Conservation (phyloP, 2,113 vertebrate species). For the Triplophysa dalaica region DNA sequence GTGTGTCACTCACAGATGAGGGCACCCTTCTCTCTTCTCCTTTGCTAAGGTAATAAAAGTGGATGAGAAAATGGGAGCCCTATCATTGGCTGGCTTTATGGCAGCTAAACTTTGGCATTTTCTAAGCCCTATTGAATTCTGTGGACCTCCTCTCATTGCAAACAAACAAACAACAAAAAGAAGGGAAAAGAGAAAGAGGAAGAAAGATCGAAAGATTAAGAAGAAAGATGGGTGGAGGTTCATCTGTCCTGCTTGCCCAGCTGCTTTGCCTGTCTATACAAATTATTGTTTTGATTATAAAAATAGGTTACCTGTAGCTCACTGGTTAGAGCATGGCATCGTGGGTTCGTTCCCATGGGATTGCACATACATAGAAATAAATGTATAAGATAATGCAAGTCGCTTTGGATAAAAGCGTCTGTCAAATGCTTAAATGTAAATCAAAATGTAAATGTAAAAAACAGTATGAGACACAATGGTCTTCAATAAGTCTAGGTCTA, state of each 20-base stretch:
- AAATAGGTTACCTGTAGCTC: no score
- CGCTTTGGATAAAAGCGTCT: no score
- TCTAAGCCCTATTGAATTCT: not conserved
- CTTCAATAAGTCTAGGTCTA: no score
- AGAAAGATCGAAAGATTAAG: not conserved
- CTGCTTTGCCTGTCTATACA: not conserved
- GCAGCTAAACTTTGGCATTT: not conserved
- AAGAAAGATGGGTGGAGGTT: not conserved
- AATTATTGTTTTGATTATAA: not conserved
- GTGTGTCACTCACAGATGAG: not conserved
- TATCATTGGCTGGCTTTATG: not conserved
- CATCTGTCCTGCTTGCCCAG: not conserved
- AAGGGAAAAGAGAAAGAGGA: not conserved
- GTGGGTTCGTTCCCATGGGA: no score
- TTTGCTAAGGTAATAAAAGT: constrained; percentile 8
- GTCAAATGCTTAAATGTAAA: no score
- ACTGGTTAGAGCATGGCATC: no score
- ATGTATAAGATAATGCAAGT: no score
- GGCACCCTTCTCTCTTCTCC: not conserved
- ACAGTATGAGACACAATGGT: no score
- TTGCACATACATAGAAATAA: no score
- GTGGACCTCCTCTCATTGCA: constrained; percentile 18
- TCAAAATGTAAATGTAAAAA: no score
- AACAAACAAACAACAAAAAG: not conserved
- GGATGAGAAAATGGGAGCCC: constrained; percentile 10